Percentiles rank a stretch among this genome's conserved stretches.
Conservation (phyloP, 2,888 invertebrate genomes). For the Pheosia gnoma region DNA sequence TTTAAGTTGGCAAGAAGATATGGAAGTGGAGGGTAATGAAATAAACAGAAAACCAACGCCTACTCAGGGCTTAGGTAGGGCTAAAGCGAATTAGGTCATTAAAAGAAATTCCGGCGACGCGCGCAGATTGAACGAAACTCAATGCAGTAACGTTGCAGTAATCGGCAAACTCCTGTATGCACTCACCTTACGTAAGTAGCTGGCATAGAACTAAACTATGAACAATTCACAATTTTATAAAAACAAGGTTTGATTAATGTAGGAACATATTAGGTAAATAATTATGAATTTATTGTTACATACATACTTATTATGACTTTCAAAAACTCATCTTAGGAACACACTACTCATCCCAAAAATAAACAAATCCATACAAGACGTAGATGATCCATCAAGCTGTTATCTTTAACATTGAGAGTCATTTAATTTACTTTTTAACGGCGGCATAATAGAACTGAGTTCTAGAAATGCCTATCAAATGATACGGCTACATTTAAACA, state of each 20-base stretch:
- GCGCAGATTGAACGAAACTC: constrained; percentile 33
- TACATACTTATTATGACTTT: too few species aligned
- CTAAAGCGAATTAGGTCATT: constrained; percentile 8
- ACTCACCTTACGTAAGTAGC: not conserved
- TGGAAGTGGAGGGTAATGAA: too few species aligned
- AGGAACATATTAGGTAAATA: too few species aligned
- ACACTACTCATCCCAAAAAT: not conserved
- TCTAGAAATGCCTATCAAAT: constrained; percentile 7
- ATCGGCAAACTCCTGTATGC: not conserved
- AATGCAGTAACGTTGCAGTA: constrained; percentile 40
- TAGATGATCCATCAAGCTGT: not conserved
- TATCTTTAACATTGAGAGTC: too few species aligned
- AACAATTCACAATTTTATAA: too few species aligned
- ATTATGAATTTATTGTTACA: too few species aligned
- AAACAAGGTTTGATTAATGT: too few species aligned
- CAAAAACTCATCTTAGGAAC: too few species aligned
- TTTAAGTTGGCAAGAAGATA: too few species aligned
- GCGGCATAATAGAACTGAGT: not conserved
- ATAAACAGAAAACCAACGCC: too few species aligned
- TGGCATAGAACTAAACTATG: not conserved
- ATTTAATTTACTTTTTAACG: too few species aligned
- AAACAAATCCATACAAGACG: not conserved
- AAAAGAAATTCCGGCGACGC: constrained; percentile 32
- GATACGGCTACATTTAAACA: constrained; percentile 29
- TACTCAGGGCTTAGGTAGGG: not conserved